phyloP scores from a whole-genome alignment of 2,888 invertebrate species.

The Diadegma fenestrale region DNA sequence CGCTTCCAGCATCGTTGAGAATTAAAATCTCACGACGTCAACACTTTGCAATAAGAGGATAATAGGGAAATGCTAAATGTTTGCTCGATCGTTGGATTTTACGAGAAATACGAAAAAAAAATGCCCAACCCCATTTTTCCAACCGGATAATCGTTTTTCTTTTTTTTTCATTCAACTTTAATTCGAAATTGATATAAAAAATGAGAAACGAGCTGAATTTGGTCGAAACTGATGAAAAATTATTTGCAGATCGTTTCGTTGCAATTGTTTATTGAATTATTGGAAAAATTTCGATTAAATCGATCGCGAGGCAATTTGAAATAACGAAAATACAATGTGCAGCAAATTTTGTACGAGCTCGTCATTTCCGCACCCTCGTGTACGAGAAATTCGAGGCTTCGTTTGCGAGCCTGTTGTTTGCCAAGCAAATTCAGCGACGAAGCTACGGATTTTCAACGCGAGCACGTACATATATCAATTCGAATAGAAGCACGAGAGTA shows the following conservation, averaged over 20 bases:
- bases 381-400: slow-evolving; percentile 8
- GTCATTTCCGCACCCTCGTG: slow-evolving; percentile 33
- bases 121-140: background rate
- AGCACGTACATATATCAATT: slow-evolving; percentile 79
- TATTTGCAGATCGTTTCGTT: background rate
- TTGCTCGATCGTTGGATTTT: slow-evolving; percentile 1
- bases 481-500: slow-evolving; percentile 45
- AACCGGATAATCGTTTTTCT: background rate
- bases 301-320: slow-evolving; percentile 1
- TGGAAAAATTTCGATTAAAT: background rate
- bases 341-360: background rate
- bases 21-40: slow-evolving; percentile 42
- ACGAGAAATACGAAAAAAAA: slow-evolving; percentile 2
- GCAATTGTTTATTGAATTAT: background rate
- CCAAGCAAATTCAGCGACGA: slow-evolving; percentile 68
- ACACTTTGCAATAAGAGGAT: background rate
- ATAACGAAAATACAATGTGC: slow-evolving; percentile 28
- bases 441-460: slow-evolving; percentile 77
- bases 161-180: background rate
- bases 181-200: background rate
- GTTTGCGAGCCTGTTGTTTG: slow-evolving; percentile 43
- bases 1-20: slow-evolving; percentile 26
- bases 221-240: no score
- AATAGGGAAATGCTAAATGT: slow-evolving; percentile 14
- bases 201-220: background rate